Evolutionary conservation across 2,797 vertebrate species (phyloP).

Genomic region (Smutsia gigantea): DNA sequence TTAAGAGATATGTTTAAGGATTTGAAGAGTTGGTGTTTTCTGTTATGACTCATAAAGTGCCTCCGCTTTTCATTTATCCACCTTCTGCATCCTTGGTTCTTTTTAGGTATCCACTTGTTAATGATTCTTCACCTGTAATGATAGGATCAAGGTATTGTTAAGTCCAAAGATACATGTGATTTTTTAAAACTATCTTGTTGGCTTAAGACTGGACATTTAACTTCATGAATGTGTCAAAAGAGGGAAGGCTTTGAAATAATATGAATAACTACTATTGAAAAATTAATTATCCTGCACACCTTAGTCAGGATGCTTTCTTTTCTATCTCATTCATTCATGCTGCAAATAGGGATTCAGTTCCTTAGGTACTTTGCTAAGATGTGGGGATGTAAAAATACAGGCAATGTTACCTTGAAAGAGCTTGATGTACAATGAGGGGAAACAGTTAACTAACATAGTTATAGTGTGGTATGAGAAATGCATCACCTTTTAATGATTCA

Average conservation of each 20-base stretch:
- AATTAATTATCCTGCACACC: background rate
- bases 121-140: background rate
- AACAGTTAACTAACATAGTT: background rate
- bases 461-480: background rate
- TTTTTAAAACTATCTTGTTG: background rate
- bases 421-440: background rate
- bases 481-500: background rate
- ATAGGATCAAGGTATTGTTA: background rate
- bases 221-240: conserved; percentile 48
- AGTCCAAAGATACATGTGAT: background rate
- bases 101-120: conserved; percentile 23
- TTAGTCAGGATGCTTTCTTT: background rate
- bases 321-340: background rate
- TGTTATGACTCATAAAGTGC: background rate
- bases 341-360: background rate
- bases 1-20: conserved; percentile 37
- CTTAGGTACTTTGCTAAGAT: conserved; percentile 4
- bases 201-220: background rate
- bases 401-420: background rate
- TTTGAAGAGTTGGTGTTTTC: conserved; percentile 13
- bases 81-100: background rate
- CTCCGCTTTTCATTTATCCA: background rate
- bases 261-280: background rate
- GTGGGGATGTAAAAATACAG: background rate
- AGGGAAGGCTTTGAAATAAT: conserved; percentile 29